phyloP scores from a whole-genome alignment of 2,797 vertebrate genomes.

The Coregonus suidteri region DNA sequence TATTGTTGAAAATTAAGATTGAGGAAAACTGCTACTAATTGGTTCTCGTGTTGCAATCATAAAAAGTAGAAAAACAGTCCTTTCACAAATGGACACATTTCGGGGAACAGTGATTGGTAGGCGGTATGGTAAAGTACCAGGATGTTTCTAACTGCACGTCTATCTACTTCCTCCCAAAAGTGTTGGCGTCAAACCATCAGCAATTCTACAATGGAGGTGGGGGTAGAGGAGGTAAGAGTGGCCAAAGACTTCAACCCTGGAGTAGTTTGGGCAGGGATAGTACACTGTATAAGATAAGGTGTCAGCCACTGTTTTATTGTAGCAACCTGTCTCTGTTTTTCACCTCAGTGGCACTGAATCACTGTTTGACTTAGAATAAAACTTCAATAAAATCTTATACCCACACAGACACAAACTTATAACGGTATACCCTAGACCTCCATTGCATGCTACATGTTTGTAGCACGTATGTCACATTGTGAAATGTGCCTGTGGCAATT shows the following conservation, averaged over 20 bases:
- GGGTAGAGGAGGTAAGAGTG: slow-evolving; percentile 84
- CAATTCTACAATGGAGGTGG: slow-evolving; percentile 85
- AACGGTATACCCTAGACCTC: slow-evolving; percentile 15
- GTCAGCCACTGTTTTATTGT: slow-evolving; percentile 48
- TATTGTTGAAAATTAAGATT: background rate
- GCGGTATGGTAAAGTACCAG: slow-evolving; percentile 26
- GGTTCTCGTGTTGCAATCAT: background rate
- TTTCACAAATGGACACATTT: background rate
- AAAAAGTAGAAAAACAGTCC: background rate
- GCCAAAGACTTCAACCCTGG: slow-evolving; percentile 47
- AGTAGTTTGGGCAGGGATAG: slow-evolving; percentile 49
- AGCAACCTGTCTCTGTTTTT: slow-evolving; percentile 54
- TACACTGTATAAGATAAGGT: slow-evolving; percentile 38
- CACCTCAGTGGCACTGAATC: slow-evolving; percentile 29
- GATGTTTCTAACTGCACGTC: slow-evolving; percentile 74
- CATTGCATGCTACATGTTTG: slow-evolving; percentile 79
- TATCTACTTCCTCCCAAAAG: slow-evolving; percentile 76
- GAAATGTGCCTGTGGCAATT: slow-evolving; percentile 70
- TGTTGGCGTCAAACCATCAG: slow-evolving; percentile 83
- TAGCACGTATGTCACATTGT: slow-evolving; percentile 71
- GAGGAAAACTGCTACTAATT: background rate
- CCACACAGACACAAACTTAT: background rate
- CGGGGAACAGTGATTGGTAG: background rate
- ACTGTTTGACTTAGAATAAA: slow-evolving; percentile 25
- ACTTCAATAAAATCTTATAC: slow-evolving; percentile 15